phyloP scores from a whole-genome alignment of 2,797 vertebrate genomes.

The Neomorphus geoffroyi region DNA sequence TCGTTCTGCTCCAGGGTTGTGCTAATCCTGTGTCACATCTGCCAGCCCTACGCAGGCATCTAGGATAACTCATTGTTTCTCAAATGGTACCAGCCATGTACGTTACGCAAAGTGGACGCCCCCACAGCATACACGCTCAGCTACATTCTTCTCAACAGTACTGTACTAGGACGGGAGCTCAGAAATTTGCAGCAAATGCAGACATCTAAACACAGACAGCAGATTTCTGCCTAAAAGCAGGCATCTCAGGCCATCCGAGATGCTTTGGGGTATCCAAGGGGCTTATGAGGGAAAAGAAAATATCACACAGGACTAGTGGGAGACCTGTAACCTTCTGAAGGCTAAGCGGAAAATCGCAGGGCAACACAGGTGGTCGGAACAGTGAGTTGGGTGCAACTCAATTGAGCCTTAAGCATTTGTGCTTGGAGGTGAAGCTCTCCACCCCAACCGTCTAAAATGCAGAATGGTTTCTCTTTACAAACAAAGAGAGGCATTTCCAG shows the following conservation, averaged over 20 bases:
- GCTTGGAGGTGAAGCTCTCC: not conserved
- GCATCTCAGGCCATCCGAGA: not conserved
- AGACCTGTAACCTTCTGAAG: not conserved
- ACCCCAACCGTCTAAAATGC: not conserved
- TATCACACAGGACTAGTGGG: not conserved
- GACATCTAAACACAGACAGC: not conserved
- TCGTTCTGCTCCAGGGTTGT: not conserved
- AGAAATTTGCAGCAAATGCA: not conserved
- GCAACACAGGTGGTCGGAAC: not conserved
- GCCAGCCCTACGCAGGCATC: not conserved
- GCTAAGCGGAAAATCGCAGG: not conserved
- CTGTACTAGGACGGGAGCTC: not conserved
- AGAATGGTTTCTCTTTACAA: not conserved
- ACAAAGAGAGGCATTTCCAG: constrained; percentile 2
- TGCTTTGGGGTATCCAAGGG: not conserved
- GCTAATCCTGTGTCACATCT: not conserved
- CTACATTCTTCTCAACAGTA: not conserved
- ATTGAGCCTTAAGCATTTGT: not conserved
- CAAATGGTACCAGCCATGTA: not conserved
- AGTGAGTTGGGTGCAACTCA: not conserved
- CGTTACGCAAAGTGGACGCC: not conserved
- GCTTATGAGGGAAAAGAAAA: not conserved
- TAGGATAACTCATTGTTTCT: not conserved
- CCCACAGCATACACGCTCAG: not conserved
- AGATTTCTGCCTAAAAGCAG: not conserved